phyloP scores from a whole-genome alignment of 2,888 invertebrate genomes.

The Drosophila niveifrons region DNA sequence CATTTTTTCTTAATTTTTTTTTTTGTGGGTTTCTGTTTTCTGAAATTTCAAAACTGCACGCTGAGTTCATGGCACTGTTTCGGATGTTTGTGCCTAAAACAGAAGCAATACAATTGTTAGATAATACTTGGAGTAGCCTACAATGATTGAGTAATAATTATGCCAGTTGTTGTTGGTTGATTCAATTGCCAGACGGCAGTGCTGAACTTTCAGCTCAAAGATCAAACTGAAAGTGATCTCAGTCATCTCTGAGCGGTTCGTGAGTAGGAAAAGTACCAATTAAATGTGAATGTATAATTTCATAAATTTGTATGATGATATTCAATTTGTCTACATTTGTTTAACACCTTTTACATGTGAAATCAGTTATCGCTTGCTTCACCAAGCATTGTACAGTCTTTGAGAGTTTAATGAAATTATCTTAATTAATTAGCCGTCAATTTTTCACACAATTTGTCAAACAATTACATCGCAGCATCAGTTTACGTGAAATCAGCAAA shows the following conservation, averaged over 20 bases:
- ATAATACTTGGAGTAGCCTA: conserved; percentile 44
- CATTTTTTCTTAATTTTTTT: conserved; percentile 22
- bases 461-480: conserved; percentile 33
- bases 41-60: conserved; percentile 57
- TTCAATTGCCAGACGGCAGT: conserved; percentile 29
- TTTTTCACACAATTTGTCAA: conserved; percentile 36
- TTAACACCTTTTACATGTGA: neutral
- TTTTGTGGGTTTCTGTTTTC: conserved; percentile 1
- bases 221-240: conserved; percentile 26
- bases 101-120: conserved; percentile 65
- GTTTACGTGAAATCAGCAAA: conserved; percentile 23
- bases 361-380: conserved; percentile 18
- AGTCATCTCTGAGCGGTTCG: neutral
- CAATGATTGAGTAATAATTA: conserved; percentile 64
- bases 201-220: conserved; percentile 37
- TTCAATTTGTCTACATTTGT: conserved; percentile 1
- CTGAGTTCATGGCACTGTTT: conserved; percentile 45
- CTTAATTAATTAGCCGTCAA: conserved; percentile 40
- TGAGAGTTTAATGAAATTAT: conserved; percentile 25
- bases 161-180: conserved; percentile 43
- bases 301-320: neutral
- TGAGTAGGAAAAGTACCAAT: neutral
- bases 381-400: conserved; percentile 22
- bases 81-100: conserved; percentile 57
- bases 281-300: conserved; percentile 4